phyloP scores from a whole-genome alignment of 2,113 vertebrate genomes.

The Gambusia affinis region DNA sequence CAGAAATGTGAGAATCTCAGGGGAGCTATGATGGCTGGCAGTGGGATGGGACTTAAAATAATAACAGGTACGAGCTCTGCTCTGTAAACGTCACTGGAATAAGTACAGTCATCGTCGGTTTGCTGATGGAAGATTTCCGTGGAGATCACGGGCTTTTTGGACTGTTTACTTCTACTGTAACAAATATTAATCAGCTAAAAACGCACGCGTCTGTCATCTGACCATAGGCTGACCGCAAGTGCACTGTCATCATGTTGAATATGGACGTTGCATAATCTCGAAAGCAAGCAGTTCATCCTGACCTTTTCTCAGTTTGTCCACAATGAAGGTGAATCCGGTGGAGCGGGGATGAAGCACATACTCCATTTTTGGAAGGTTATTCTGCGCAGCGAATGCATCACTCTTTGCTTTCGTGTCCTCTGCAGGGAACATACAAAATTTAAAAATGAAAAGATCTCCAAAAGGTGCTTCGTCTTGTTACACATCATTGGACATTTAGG shows the following conservation, averaged over 20 bases:
- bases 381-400: slow-evolving; percentile 88
- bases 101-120: slow-evolving; percentile 27
- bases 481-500: too few relatives aligned
- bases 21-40: slow-evolving; percentile 55
- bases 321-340: slow-evolving; percentile 96
- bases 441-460: neutral
- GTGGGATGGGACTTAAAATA: slow-evolving; percentile 40
- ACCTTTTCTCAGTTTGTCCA: slow-evolving; percentile 91
- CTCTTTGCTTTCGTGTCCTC: slow-evolving; percentile 91
- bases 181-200: slow-evolving; percentile 9
- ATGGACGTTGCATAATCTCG: slow-evolving; percentile 3
- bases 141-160: neutral
- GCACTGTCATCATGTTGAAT: neutral
- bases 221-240: neutral
- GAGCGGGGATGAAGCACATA: slow-evolving; percentile 94
- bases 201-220: neutral
- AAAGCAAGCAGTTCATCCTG: slow-evolving; percentile 52
- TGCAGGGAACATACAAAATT: slow-evolving; percentile 65
- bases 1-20: slow-evolving; percentile 53
- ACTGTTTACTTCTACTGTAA: slow-evolving; percentile 6
- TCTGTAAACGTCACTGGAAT: slow-evolving; percentile 29
- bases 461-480: neutral
- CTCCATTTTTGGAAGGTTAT: slow-evolving; percentile 87
- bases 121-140: slow-evolving; percentile 38
- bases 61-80: slow-evolving; percentile 44